These are phyloP conservation scores for Forbesichthys papilliferus DNA, from an alignment of 2,113 vertebrate species.

Conservation along the genomic window DNA sequence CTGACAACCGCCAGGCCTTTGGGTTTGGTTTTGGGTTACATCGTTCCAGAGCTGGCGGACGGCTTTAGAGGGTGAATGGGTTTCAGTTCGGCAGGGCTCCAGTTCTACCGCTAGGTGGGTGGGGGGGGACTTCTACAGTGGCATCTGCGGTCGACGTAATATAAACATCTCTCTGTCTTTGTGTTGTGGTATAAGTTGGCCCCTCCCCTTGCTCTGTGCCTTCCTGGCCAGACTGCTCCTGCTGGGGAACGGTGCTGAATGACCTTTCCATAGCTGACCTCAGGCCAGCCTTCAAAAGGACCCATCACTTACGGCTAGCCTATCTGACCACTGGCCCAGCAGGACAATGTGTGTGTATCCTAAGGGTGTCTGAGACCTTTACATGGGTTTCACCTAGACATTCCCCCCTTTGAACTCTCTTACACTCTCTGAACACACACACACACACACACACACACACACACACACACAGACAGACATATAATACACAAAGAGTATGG, in stretches of 20 bases:
- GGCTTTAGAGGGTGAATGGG: no score
- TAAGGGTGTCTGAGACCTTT: conserved; percentile 58
- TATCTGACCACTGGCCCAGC: conserved; percentile 49
- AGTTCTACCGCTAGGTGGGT: no score
- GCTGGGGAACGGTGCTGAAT: conserved; percentile 18
- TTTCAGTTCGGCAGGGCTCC: no score
- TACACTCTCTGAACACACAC: conserved; percentile 9
- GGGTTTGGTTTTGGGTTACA: no score
- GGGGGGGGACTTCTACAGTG: no score
- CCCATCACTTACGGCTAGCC: conserved; percentile 24
- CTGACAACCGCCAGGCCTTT: no score
- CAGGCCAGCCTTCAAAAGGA: conserved; percentile 45
- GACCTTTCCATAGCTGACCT: conserved; percentile 57
- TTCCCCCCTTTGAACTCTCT: not conserved
- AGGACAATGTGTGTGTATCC: conserved; percentile 22
- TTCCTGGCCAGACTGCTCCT: not conserved
- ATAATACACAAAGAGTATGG: no score
- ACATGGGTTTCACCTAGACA: conserved; percentile 56
- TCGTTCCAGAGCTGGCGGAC: no score
- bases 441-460: no score
- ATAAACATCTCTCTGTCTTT: not conserved
- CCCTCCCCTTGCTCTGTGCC: not conserved
- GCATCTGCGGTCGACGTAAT: no score
- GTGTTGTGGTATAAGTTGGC: not conserved
- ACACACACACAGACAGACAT: no score